These are phyloP conservation scores for Pinna nobilis DNA, from an alignment of 1,140 invertebrate genomes.

Conservation along the genomic window DNA sequence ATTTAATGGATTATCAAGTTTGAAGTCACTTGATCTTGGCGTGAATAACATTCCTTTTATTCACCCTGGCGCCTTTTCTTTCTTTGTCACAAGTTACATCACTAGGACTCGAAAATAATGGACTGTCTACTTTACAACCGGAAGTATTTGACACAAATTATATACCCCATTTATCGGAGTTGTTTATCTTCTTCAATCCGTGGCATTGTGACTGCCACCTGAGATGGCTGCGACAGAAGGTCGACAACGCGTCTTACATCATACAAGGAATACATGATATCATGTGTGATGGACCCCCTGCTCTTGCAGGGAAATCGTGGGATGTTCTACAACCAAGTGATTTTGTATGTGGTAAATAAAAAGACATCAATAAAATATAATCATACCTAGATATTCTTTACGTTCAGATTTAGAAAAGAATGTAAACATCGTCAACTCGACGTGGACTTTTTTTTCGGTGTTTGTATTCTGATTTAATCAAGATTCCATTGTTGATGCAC, in stretches of 20 bases:
- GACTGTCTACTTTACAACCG: slow-evolving; percentile 26
- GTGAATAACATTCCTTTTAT: slow-evolving; percentile 40
- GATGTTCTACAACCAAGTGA: neutral
- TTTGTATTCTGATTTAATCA: too few relatives aligned
- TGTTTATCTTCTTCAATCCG: slow-evolving; percentile 43
- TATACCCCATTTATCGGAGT: slow-evolving; percentile 24
- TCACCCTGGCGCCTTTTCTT: slow-evolving; percentile 31
- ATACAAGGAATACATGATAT: neutral
- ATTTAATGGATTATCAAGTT: slow-evolving; percentile 34
- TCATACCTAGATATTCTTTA: neutral
- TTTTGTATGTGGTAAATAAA: neutral
- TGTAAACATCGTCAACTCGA: too few relatives aligned
- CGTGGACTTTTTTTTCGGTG: too few relatives aligned
- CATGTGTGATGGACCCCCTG: neutral
- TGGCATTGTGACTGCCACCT: slow-evolving; percentile 49
- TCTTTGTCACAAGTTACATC: slow-evolving; percentile 10
- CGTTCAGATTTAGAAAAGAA: too few relatives aligned
- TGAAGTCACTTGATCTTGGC: slow-evolving; percentile 41
- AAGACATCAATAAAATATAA: neutral
- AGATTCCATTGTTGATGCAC: too few relatives aligned
- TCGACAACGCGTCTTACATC: neutral
- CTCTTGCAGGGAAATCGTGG: neutral
- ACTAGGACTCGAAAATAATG: slow-evolving; percentile 40
- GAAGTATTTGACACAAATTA: slow-evolving; percentile 27
- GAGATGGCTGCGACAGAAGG: neutral